These are phyloP conservation scores for Drosophila peninsularis DNA, from an alignment of 2,888 invertebrate species.

Conservation along the genomic window DNA sequence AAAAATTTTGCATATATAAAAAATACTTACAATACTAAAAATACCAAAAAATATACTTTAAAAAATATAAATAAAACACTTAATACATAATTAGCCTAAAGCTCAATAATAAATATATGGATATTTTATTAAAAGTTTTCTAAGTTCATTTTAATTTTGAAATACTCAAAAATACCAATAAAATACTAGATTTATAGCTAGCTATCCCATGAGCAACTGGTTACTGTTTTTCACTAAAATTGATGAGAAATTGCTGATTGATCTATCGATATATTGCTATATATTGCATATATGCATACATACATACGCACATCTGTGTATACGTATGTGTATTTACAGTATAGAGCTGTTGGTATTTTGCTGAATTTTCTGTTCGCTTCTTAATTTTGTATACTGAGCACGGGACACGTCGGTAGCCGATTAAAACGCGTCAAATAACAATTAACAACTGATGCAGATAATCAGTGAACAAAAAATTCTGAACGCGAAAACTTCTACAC, in stretches of 20 bases:
- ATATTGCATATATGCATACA: neutral
- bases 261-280: neutral
- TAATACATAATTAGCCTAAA: too few relatives aligned
- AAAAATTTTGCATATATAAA: too few relatives aligned
- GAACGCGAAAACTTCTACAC: conserved; percentile 69
- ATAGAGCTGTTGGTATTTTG: conserved; percentile 5
- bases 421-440: conserved; percentile 84
- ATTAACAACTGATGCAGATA: conserved; percentile 84
- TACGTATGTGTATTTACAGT: neutral
- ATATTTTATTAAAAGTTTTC: too few relatives aligned
- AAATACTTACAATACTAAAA: too few relatives aligned
- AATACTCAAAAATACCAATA: too few relatives aligned
- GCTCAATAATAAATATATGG: too few relatives aligned
- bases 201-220: too few relatives aligned
- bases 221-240: neutral
- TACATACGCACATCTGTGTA: too few relatives aligned
- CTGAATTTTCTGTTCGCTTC: neutral
- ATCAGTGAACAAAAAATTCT: conserved; percentile 80
- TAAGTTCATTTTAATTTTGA: too few relatives aligned
- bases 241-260: neutral
- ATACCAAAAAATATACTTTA: too few relatives aligned
- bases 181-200: too few relatives aligned
- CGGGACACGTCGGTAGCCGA: conserved; percentile 80
- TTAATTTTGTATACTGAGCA: conserved; percentile 37
- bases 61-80: too few relatives aligned